Evolutionary conservation across 2,797 vertebrate genomes (phyloP), one percentile per base, ranked within the genome.

Genomic region (Margarornis squamiger): DNA sequence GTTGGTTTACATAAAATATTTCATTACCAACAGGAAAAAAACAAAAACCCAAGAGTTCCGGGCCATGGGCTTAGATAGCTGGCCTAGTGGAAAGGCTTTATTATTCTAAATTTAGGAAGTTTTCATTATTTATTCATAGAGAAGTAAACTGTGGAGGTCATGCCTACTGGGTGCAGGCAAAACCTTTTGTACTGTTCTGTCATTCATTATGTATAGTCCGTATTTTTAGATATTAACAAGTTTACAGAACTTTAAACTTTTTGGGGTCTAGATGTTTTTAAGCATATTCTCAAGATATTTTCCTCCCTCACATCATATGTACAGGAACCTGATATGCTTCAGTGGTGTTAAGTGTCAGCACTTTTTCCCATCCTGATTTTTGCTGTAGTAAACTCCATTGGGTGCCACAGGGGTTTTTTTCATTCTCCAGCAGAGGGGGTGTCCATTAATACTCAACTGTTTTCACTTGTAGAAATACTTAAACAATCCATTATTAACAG

Each of bases 51-150:
- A 21, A 75, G 24, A 79, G 10, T 21, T 89, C 38, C 73, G 79
- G 21, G 23, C 14, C 36, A 66, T 30, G 29, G 29, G 30, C 6
- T 83, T 90, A 73, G 22, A 51, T 79, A 85, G 11, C 18, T 85
- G 14, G 7, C 27, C 22, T 78, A 68, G 38, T 54, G 36, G 32
- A 90, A 92, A 78, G 9, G 3, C 2, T 71, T 88, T 48, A 55
- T 66, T 62, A 55, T 75, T 72, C 14, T 66, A 34, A 85, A 62
- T 82, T 94, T 86, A 59, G n/a, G 21, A 77, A 73, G 16, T n/a
- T 61, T 87, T 51, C 51, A 48, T 89, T 87, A 86, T 81, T 91
- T 88, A 89, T 92, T 86, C 26, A 79, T 89, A 45, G 2, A 57
- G 48, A 79, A 67, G 21, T 72, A 91, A 87, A 87, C 43, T 34